These are phyloP conservation scores for Ephydatia muelleri DNA, from an alignment of 37 sponge, comb jelly and placozoan genomes.

Conservation along the genomic window DNA sequence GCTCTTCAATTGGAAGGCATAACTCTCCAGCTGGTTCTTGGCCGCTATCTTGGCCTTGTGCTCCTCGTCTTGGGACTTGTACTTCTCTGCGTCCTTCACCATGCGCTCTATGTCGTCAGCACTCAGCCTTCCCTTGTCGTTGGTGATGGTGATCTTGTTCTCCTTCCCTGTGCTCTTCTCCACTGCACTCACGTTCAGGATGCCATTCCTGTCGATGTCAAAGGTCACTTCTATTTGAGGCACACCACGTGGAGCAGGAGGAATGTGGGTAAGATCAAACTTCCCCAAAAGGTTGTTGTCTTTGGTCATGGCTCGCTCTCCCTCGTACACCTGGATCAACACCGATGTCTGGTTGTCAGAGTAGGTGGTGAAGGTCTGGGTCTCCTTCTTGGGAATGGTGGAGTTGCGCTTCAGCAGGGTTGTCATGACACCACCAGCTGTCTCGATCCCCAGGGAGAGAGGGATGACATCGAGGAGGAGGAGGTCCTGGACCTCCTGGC, in stretches of 20 bases:
- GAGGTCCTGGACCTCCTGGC: too few species aligned
- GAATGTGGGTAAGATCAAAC: slow-evolving; percentile 82
- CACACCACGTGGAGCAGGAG: slow-evolving; percentile 92
- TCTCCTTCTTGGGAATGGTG: too few species aligned
- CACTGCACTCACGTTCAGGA: slow-evolving; percentile 85
- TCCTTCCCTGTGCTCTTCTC: slow-evolving; percentile 82
- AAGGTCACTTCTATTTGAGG: slow-evolving; percentile 87
- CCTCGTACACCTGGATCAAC: slow-evolving; percentile 83
- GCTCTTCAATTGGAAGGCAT: slow-evolving; percentile 57
- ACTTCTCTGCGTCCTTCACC: slow-evolving; percentile 82
- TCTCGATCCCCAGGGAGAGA: too few species aligned
- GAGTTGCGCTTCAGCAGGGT: too few species aligned
- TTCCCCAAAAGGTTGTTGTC: slow-evolving; percentile 88
- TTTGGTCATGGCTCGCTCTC: slow-evolving; percentile 85
- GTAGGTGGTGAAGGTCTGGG: slow-evolving; percentile 92
- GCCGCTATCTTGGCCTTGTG: slow-evolving; percentile 60
- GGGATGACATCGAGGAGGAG: too few species aligned
- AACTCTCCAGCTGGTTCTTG: slow-evolving; percentile 80
- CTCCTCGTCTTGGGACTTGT: slow-evolving; percentile 76
- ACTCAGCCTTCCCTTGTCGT: slow-evolving; percentile 75
- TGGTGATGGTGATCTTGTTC: slow-evolving; percentile 86
- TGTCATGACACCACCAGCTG: too few species aligned
- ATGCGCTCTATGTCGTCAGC: slow-evolving; percentile 71
- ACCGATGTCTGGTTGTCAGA: slow-evolving; percentile 90
- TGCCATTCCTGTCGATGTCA: slow-evolving; percentile 86